Evolutionary conservation across 2,888 invertebrate genomes (phyloP), one percentile per base, ranked within the genome.

Genomic region (Plemyria rubiginata): DNA sequence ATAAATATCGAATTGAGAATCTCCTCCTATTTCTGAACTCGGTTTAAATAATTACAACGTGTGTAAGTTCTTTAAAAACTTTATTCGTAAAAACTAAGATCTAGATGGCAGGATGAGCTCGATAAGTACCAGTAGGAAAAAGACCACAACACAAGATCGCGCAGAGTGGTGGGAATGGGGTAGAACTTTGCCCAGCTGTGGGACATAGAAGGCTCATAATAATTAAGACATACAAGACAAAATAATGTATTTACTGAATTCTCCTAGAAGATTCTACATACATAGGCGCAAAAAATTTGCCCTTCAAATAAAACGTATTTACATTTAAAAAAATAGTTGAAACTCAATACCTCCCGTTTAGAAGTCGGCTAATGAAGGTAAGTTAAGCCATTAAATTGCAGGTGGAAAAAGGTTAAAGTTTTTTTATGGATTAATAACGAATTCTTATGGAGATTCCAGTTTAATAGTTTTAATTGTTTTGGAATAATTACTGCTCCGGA

Each of bases 321-420:
- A 43, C 9, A 45, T 45, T 45, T 16, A 36, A 50, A 15, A n/a
- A 50, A 50, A 50, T 36, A 15, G 36, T 50, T 50, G 32, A 32
- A 50, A 32, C 49, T 28, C 0, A 49, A n/a, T 9, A 36, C 36
- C 50, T 15, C 11, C 12, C n/a, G 53, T 29, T 49, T 54, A 36
- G 48, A 54, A 50, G 50, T 54, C 28, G 15, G 46, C 45, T 60
- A 66, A 66, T 59, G 53, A 60, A 55, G 64, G 54, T 54, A 62
- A 66, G 66, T 68, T 45, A 68, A 67, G 65, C 58, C 54, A 66
- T 66, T 69, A 59, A 48, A 4, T n/a, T 12, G 50, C 65, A 67
- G 66, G 62, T 69, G 66, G 59, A 52, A 36, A 64, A 67, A 62
- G 55, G 63, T 57, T 63, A 63, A 62, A n/a, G 29, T n/a, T 54